phyloP scores from a whole-genome alignment of 2,888 invertebrate species.

The Schizaphis graminum region DNA sequence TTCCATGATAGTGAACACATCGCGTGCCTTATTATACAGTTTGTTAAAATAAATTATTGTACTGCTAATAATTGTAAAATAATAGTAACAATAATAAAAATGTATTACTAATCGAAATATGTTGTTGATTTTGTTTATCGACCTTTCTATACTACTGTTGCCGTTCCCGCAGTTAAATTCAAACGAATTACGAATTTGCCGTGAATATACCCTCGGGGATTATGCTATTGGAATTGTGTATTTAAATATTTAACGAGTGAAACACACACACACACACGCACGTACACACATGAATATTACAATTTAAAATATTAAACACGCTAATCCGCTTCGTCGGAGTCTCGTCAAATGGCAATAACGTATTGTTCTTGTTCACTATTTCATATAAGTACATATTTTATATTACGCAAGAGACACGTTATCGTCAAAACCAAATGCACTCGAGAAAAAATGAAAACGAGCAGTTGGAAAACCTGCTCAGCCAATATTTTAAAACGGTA shows the following conservation, averaged over 20 bases:
- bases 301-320: slow-evolving; percentile 10
- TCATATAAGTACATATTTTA: not conserved
- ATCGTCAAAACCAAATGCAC: not conserved
- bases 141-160: not conserved
- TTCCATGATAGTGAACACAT: not conserved
- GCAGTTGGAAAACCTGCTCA: slow-evolving; percentile 37
- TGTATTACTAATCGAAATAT: slow-evolving; percentile 44
- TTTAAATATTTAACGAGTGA: slow-evolving; percentile 22
- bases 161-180: not conserved
- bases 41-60: slow-evolving; percentile 18
- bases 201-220: slow-evolving; percentile 2
- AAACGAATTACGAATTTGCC: not conserved
- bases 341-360: not conserved
- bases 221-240: not conserved
- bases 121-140: not conserved
- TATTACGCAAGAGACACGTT: not conserved
- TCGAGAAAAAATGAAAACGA: slow-evolving; percentile 35
- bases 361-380: not conserved
- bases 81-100: slow-evolving; percentile 19
- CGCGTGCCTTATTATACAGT: slow-evolving; percentile 50
- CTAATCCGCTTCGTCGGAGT: not conserved
- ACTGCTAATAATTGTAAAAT: slow-evolving; percentile 18
- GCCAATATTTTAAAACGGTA: slow-evolving; percentile 49
- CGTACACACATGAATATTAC: not conserved
- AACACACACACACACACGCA: not conserved